These are phyloP conservation scores for Emmelina monodactyla DNA, from an alignment of 2,888 invertebrate species.

Conservation along the genomic window DNA sequence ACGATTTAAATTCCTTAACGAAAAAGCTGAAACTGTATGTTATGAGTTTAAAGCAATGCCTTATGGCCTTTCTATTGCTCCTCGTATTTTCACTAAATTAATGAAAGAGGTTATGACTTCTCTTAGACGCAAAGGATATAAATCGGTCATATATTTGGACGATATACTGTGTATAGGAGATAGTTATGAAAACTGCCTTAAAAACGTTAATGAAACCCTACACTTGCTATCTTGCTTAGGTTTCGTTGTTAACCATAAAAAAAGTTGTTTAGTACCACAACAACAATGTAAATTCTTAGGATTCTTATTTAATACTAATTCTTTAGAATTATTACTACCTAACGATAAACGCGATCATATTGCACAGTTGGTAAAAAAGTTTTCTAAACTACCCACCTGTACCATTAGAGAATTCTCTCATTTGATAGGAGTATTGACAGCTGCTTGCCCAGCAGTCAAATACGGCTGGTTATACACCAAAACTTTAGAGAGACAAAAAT, in stretches of 20 bases:
- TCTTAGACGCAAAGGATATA: background rate
- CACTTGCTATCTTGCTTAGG: background rate
- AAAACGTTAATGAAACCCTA: background rate
- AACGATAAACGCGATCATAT: too few species aligned
- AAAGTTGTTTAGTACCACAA: too few species aligned
- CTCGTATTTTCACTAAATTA: background rate
- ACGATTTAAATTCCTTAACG: slow-evolving; percentile 1
- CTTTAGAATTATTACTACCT: too few species aligned
- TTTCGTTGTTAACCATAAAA: background rate
- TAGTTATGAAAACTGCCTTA: background rate
- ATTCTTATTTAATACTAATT: too few species aligned
- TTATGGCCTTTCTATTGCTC: slow-evolving; percentile 6
- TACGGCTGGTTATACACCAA: too few species aligned
- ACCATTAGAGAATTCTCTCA: too few species aligned
- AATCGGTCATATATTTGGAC: background rate
- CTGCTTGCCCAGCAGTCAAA: too few species aligned
- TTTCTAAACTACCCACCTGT: too few species aligned
- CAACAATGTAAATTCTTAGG: background rate
- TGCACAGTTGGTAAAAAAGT: too few species aligned
- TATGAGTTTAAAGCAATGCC: slow-evolving; percentile 10
- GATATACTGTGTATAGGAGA: background rate
- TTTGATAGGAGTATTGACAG: too few species aligned
- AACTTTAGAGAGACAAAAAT: too few species aligned
- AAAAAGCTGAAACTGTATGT: too few species aligned
- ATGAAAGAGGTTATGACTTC: background rate